Evolutionary conservation across 1,140 invertebrate species (phyloP).

Genomic region (Limonius californicus): DNA sequence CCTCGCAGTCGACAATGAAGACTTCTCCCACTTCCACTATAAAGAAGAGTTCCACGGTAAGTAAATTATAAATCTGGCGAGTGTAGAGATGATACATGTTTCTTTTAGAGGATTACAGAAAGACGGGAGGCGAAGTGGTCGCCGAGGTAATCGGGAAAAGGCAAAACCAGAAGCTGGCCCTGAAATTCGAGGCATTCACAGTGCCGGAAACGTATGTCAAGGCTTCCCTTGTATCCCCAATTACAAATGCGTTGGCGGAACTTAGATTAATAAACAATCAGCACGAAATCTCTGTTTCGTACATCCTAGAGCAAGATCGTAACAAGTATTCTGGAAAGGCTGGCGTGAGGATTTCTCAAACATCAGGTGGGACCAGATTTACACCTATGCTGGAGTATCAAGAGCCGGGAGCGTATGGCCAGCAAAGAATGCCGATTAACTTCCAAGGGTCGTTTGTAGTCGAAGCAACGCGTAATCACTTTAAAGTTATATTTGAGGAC

Average conservation of each 20-base stretch:
- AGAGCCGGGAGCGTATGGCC: constrained; percentile 52
- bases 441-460: constrained; percentile 55
- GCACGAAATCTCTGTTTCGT: constrained; percentile 52
- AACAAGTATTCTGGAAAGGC: constrained; percentile 58
- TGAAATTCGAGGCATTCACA: constrained; percentile 50
- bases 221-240: constrained; percentile 43
- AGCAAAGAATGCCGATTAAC: constrained; percentile 49
- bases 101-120: constrained; percentile 19
- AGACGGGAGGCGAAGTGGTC: constrained; percentile 55
- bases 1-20: constrained; percentile 60
- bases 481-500: constrained; percentile 57
- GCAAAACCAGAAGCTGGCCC: constrained; percentile 55
- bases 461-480: constrained; percentile 46
- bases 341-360: constrained; percentile 58
- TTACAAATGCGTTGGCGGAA: constrained; percentile 54
- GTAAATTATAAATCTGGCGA: too few relatives aligned
- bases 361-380: constrained; percentile 52
- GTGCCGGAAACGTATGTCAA: constrained; percentile 49
- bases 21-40: constrained; percentile 61
- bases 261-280: constrained; percentile 51
- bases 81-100: too few relatives aligned
- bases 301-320: constrained; percentile 56
- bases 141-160: constrained; percentile 68
- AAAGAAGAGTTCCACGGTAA: constrained; percentile 34
- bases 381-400: constrained; percentile 67